Evolutionary conservation across 2,797 vertebrate genomes (phyloP), one percentile per base, ranked within the genome.

Genomic region (Lutjanus argentimaculatus): DNA sequence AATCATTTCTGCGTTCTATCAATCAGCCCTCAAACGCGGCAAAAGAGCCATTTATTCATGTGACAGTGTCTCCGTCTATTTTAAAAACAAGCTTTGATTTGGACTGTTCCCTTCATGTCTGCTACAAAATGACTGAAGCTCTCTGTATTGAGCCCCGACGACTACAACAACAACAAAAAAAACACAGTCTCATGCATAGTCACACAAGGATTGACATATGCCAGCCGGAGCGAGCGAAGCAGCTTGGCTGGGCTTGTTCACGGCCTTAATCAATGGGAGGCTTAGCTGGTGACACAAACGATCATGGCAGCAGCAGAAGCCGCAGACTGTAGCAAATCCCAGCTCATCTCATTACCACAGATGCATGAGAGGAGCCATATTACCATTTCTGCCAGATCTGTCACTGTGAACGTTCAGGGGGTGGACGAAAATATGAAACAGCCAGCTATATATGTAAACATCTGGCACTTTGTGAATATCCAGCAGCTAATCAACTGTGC

Each of bases 331-430:
- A 80, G 88, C 79, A 88, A 91, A 91, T 91, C 91, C 90, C 88
- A 82, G 81, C 88, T 92, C 85, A 91, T 93, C 91, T 90, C 86
- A 90, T 93, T 92, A 91, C 84, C 87, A 83, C 84, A 80, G 82
- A 90, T 62, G 86, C 89, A 90, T 85, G 88, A 92, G 76, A 81
- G 68, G 81, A 82, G 73, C 83, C 75, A 66, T 72, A 84, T 89
- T 86, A 87, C 69, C 80, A 67, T 87, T 85, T 83, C 87, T 82
- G 85, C 87, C 82, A 90, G 87, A 89, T 85, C 86, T 85, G 85
- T 85, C 86, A 74, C 58, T 66, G 75, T 7, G 82, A 88, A 62
- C 56, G 22, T 83, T 81, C 70, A 65, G 71, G 72, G 84, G 72
- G 68, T 11, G 71, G 78, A 71, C 17, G 8, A 9, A 86, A 75